Base-by-base conservation (phyloP, 2,797 vertebrate species). In the Poeciliopsis paucimaculata region DNA sequence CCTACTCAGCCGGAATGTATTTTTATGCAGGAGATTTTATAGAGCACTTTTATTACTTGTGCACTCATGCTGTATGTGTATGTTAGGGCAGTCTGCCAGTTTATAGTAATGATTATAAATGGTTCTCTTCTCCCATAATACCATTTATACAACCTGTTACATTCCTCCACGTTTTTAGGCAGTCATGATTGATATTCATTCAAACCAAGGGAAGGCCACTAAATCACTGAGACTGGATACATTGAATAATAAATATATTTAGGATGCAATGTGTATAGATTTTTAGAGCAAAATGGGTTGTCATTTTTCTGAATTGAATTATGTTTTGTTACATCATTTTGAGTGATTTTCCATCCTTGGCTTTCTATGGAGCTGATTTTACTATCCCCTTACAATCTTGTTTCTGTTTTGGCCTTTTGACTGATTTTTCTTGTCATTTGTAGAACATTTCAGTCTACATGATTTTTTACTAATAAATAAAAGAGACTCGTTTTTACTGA, bases 21-120 rank as follows among this genome's bases (percentile, higher is more conserved):
- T 64, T 64, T 36, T 36, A 9, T 64, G 10, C 36, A 41, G 36
- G 36, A 34, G 36, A 26, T 41, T 68, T 41, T 43, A 26, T 26
- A 43, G n/a, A 39, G 60, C 12, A 47, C 73, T 34, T 78, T 75
- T 47, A 68, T 82, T 55, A 72, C 20, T 51, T 70, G 43, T 46
- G 20, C 76, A 11, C 34, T 75, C 2, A 8, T 81, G 36, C 72
- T 34, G 15, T 3, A 43, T 49, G 70, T 73, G 23, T 28, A 77
- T 39, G 5, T 77, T 43, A 77, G 64, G 79, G 75, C 66, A 71
- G 80, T 47, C 68, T 78, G 77, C 57, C 85, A 74, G 20, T 72
- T 80, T 2, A 71, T 18, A 45, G 31, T 57, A 66, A 82, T 82
- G 1, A 83, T 79, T 78, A 86, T 76, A 36, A 88, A 87, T 49